Evolutionary conservation across 2,888 invertebrate species (phyloP).

Genomic region (Eupithecia dodoneata): DNA sequence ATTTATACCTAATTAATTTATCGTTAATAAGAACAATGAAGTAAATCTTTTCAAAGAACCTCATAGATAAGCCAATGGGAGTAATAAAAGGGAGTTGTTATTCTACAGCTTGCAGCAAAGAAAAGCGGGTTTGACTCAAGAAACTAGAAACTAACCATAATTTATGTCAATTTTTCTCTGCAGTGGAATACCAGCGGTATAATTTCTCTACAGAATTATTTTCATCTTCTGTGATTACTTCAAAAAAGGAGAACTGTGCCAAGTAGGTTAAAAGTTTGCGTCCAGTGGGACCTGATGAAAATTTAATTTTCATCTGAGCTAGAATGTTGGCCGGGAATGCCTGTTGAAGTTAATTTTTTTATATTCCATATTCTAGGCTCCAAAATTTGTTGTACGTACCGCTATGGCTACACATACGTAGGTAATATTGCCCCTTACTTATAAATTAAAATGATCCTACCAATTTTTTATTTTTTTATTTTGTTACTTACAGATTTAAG

Average conservation of each 20-base stretch:
- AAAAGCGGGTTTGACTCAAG: background rate
- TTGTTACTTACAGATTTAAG: too few relatives aligned
- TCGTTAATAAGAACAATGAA: background rate
- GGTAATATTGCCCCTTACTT: background rate
- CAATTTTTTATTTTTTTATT: background rate
- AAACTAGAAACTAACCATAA: constrained; percentile 1
- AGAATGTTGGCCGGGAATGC: constrained; percentile 19
- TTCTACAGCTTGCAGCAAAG: background rate
- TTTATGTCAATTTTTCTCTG: constrained; percentile 17
- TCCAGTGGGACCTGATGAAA: constrained; percentile 31
- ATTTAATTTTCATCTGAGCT: constrained; percentile 30
- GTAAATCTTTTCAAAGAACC: background rate
- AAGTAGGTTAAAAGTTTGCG: constrained; percentile 33
- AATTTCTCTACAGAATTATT: constrained; percentile 20
- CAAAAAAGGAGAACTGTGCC: constrained; percentile 29
- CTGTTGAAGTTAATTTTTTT: constrained; percentile 18
- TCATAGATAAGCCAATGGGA: background rate
- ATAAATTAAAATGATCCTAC: background rate
- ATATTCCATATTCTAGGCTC: constrained; percentile 7
- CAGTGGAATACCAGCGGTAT: constrained; percentile 15
- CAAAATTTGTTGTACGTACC: background rate
- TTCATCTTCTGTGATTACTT: constrained; percentile 25
- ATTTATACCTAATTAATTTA: too few relatives aligned
- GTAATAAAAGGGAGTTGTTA: background rate
- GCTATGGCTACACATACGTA: background rate